Evolutionary conservation across 2,888 invertebrate genomes (phyloP), one percentile per base, ranked within the genome.

Genomic region (Calameuta idolon): DNA sequence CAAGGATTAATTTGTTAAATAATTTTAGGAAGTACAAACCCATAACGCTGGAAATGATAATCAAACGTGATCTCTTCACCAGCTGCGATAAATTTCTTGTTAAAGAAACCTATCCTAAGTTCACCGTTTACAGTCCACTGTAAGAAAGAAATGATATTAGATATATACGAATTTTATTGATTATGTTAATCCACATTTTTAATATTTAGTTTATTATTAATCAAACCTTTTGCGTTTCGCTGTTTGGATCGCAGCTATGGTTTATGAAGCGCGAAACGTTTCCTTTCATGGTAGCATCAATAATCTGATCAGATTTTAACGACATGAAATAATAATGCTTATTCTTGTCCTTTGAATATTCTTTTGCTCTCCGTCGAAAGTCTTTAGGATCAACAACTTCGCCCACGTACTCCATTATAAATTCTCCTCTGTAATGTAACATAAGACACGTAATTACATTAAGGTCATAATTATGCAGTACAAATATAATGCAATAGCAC

Each of bases 1-100:
- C 9, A 55, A 23, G 2, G 23, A 55, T 55, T 55, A 55, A 55
- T 55, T 55, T 55, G 9, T 23, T 75, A 73, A 69, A 35, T 74
- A 79, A 69, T 75, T 74, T 74, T 3, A 78, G 74, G 12, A 73
- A 76, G 68, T 79, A 80, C 77, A 90, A 93, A 97, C 97, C 98
- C 99, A 92, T 98, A 99, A 88, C 98, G 94, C 92, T 99, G 98
- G 92, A 99, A 98, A 92, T 98, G 97, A 92, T 99, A 99, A 92
- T 99, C 99, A 92, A 99, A 99, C 0, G 99, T 99, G 76, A 99
- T 96, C 92, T 99, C 99, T 91, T 99, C 98, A 0, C 98, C 98
- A 0, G 95, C 94, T 75, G 93, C 91, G 79, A 99, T 96, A 40
- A 95, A 94, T 83, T 96, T 94, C 81, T 95, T 96, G 84, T 98